Percentiles rank a stretch among this genome's conserved stretches.
Evolutionary conservation across 1,140 invertebrate species (phyloP).

Genomic region (Polypedilum vanderplanki): DNA sequence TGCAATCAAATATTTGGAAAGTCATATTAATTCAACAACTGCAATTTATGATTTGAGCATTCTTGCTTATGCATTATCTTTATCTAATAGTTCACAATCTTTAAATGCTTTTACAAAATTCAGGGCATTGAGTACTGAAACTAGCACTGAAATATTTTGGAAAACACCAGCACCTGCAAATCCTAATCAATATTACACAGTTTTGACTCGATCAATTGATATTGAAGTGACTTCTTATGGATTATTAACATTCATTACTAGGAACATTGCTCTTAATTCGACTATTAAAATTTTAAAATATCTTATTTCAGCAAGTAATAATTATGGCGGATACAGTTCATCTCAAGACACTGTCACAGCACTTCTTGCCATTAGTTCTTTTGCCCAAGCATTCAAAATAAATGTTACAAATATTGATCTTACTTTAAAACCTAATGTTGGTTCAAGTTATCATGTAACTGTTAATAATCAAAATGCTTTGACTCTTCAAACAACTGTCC

Average conservation of each 20-base stretch:
- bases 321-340: slow-evolving; percentile 68
- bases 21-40: slow-evolving; percentile 36
- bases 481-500: slow-evolving; percentile 45
- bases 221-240: slow-evolving; percentile 74
- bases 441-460: too few species aligned
- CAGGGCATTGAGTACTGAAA: neutral
- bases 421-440: neutral
- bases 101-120: neutral
- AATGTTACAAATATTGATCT: slow-evolving; percentile 36
- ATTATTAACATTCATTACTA: slow-evolving; percentile 56
- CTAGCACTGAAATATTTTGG: neutral
- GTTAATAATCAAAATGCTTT: slow-evolving; percentile 45
- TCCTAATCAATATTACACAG: slow-evolving; percentile 48
- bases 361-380: slow-evolving; percentile 56
- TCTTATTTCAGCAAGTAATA: slow-evolving; percentile 67
- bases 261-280: slow-evolving; percentile 51
- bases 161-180: neutral
- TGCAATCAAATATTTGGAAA: slow-evolving; percentile 41
- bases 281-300: slow-evolving; percentile 50
- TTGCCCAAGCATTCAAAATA: slow-evolving; percentile 44
- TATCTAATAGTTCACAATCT: slow-evolving; percentile 48
- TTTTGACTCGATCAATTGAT: slow-evolving; percentile 58
- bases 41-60: slow-evolving; percentile 71
- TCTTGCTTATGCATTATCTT: slow-evolving; percentile 65
- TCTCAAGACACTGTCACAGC: slow-evolving; percentile 63